A percentile compares a stretch with the other conserved stretches of the same genome.
Evolutionary conservation across 2,797 vertebrate genomes (phyloP).

Genomic region (Anableps anableps): DNA sequence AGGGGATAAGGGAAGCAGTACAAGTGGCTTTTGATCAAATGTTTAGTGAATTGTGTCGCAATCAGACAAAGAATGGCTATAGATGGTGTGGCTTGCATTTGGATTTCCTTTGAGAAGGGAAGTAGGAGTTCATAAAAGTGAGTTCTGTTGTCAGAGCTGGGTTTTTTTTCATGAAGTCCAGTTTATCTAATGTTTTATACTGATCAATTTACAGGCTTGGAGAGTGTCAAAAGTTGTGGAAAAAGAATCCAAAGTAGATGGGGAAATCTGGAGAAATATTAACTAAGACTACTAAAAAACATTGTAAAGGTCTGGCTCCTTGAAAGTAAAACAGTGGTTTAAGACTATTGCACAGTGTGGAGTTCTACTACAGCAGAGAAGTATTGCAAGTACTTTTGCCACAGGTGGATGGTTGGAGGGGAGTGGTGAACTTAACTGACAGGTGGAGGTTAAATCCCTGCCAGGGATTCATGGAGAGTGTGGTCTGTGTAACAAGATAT

Average conservation of each 20-base stretch:
- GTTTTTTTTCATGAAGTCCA: background rate
- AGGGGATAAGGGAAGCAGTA: constrained; percentile 24
- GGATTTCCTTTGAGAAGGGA: constrained; percentile 67
- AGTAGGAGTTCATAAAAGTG: background rate
- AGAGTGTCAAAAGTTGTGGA: background rate
- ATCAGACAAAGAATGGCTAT: constrained; percentile 64
- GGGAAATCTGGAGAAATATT: background rate
- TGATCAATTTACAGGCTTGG: background rate
- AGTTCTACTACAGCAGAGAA: background rate
- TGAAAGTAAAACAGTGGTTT: background rate
- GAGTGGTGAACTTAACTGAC: constrained; percentile 66
- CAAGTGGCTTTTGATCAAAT: constrained; percentile 80
- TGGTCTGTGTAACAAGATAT: constrained; percentile 79
- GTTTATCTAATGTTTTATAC: background rate
- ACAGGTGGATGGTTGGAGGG: constrained; percentile 49
- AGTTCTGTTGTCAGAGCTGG: background rate
- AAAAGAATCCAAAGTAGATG: background rate
- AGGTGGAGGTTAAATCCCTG: constrained; percentile 70
- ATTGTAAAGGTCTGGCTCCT: background rate
- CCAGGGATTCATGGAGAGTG: constrained; percentile 77
- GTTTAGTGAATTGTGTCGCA: constrained; percentile 72
- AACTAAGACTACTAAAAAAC: background rate
- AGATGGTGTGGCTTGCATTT: constrained; percentile 78
- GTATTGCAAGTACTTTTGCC: constrained; percentile 14
- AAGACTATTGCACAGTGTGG: constrained; percentile 1